phyloP scores from a whole-genome alignment of 2,113 vertebrate species.

The Dicentrarchus labrax region DNA sequence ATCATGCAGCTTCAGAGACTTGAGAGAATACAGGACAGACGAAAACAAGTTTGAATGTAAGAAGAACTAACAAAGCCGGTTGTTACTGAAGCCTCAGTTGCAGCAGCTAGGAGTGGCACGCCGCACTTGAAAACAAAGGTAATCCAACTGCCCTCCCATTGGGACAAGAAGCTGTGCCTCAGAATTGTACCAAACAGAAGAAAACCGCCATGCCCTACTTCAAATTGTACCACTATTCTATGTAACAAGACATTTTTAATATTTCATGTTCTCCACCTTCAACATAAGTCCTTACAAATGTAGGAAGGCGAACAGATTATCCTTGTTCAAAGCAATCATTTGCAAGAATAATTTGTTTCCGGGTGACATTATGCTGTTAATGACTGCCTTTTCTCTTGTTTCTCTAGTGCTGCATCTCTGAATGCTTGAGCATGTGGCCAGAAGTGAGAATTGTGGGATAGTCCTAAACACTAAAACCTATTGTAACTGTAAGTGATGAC shows the following conservation, averaged over 20 bases:
- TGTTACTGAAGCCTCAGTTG: constrained; percentile 45
- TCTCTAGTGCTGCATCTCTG: background rate
- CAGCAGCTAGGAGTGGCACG: constrained; percentile 33
- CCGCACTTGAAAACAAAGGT: constrained; percentile 56
- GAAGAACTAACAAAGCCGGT: constrained; percentile 51
- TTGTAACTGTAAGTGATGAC: background rate
- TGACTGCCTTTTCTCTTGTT: background rate
- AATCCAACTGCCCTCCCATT: constrained; percentile 38
- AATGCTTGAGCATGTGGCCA: background rate
- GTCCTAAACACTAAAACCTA: background rate
- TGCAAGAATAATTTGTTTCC: background rate
- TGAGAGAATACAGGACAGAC: constrained; percentile 50
- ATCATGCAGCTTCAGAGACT: constrained; percentile 65
- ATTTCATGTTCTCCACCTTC: constrained; percentile 24
- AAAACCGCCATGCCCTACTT: constrained; percentile 43
- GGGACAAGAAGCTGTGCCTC: constrained; percentile 30
- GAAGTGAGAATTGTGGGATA: background rate
- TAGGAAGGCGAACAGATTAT: background rate
- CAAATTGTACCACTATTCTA: constrained; percentile 19
- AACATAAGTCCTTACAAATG: background rate
- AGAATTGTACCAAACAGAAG: constrained; percentile 21
- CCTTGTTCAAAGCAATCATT: constrained; percentile 7
- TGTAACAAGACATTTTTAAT: constrained; percentile 18
- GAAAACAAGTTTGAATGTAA: constrained; percentile 65
- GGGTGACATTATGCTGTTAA: background rate